phyloP scores from a whole-genome alignment of 2,113 vertebrate species.

The Lutjanus erythropterus region DNA sequence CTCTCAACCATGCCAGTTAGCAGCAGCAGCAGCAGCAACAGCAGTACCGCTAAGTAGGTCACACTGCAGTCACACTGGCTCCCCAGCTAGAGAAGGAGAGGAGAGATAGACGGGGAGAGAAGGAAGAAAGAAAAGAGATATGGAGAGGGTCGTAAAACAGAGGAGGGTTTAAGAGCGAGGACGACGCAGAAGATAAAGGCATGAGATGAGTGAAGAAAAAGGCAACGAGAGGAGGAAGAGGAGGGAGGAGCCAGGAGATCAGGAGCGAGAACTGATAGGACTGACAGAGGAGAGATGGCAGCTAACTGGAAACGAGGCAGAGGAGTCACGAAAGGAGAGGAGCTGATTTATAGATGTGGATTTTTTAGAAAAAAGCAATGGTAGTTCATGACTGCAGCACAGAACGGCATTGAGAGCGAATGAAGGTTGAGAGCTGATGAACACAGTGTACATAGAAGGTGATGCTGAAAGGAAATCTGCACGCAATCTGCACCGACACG shows the following conservation, averaged over 20 bases:
- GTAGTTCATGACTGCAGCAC: constrained; percentile 32
- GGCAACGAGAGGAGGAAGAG: neutral
- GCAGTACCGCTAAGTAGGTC: constrained; percentile 78
- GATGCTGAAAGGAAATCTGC: constrained; percentile 39
- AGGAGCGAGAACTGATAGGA: constrained; percentile 24
- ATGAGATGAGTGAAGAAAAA: constrained; percentile 34
- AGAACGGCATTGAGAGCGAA: constrained; percentile 12
- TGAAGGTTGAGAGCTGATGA: constrained; percentile 17
- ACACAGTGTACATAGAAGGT: constrained; percentile 22
- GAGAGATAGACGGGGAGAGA: constrained; percentile 33
- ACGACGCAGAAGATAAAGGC: constrained; percentile 38
- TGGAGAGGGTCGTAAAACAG: constrained; percentile 8
- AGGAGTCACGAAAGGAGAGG: constrained; percentile 31
- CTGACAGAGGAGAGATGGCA: constrained; percentile 36
- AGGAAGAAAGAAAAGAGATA: constrained; percentile 29
- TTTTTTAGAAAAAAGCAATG: constrained; percentile 36
- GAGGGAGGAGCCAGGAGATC: constrained; percentile 33
- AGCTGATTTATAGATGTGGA: constrained; percentile 43
- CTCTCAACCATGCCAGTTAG: constrained; percentile 73
- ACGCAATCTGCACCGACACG: constrained; percentile 7
- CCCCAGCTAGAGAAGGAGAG: constrained; percentile 45
- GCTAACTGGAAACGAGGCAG: constrained; percentile 31
- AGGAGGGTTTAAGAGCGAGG: constrained; percentile 26
- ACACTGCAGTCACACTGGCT: constrained; percentile 73
- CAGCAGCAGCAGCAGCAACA: constrained; percentile 56